Base-by-base conservation (phyloP, 2,113 vertebrate species). In the Tretioscincus oriximinensis region DNA sequence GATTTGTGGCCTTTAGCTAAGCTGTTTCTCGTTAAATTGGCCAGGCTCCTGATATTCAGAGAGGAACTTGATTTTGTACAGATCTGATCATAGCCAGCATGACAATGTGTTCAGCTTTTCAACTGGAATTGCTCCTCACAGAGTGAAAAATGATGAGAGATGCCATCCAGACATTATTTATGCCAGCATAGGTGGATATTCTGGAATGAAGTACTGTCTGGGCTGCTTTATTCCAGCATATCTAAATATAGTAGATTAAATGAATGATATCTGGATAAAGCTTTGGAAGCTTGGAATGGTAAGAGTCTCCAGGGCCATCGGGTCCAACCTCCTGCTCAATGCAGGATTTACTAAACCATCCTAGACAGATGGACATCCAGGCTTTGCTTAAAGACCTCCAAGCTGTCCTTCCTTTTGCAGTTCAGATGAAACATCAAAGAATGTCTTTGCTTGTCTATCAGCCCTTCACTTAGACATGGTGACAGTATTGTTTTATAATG, bases 41-140 rank as follows among this genome's bases (percentile, higher is more conserved):
- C 72, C 47, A 18, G 86, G 11, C 81, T 77, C 31, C 66, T 72
- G 66, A 60, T 86, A 85, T 45, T 87, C 49, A 77, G 79, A 61
- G 82, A 82, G 60, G 71, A 69, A 69, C 73, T 80, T 61, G 72
- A 28, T 70, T 75, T 16, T 22, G 45, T 58, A 64, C 28, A 76
- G 66, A 28, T 51, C 54, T 76, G 58, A 68, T 6, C 10, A 8
- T 18, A 76, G 72, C 41, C 66, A 64, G 63, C 9, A 41, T 51
- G 65, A 75, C 26, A 28, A 26, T 22, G 9, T 63, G 28, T 61
- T 29, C 31, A 73, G 28, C 18, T 70, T 75, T 63, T 51, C 47
- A 75, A 67, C 35, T 63, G 65, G 51, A 58, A 58, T 18, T 58
- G 54, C 54, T 58, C 54, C 54, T 58, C 54, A 18, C 54, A 18